Evolutionary conservation across 2,113 vertebrate genomes (phyloP), one percentile per base, ranked within the genome.

Genomic region (Formicarius rufipectus): DNA sequence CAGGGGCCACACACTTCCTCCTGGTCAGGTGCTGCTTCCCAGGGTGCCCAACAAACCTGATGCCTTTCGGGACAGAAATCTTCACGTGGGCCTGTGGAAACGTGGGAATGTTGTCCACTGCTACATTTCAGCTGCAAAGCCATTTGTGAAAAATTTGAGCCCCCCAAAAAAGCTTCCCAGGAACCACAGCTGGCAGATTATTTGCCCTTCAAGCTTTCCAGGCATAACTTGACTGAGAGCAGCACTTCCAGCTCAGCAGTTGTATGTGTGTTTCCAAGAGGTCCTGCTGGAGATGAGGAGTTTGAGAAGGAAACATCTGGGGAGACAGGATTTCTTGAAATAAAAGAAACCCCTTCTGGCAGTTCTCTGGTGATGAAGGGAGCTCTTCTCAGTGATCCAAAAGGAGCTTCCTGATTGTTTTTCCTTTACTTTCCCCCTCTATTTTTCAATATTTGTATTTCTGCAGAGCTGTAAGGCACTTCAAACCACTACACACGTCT

Each of bases 21-120:
- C 98, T 98, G 77, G 98, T 99, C 87, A 99, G 97, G 68, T 99
- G 98, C 53, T 98, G 98, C 67, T 98, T 99, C 89, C 99, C 99
- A 31, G 98, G 98, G 83, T 99, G 99, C 47, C 99, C 98, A 17
- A 99, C 98, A 96, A 99, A 99, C 93, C 98, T 98, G 37, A 99
- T 98, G 59, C 99, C 98, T 97, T 98, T 99, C 56, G 99, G 98
- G 90, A 99, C 98, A 2, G 98, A 98, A 82, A 99, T 98, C 97
- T 99, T 99, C 89, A 99, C 96, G 1, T 99, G 98, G 73, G 99
- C 99, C 99, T 99, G 97, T 7, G 45, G n/a, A 84, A 67, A 77
- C 10, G 6, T 25, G 12, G 37, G 3, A 40, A 42, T 20, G 37
- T 4, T 42, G 35, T 47, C 64, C 42, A 22, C 2, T 44, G 60